Evolutionary conservation across 2,113 vertebrate species (phyloP).

Genomic region (Melanerpes aurifrons): DNA sequence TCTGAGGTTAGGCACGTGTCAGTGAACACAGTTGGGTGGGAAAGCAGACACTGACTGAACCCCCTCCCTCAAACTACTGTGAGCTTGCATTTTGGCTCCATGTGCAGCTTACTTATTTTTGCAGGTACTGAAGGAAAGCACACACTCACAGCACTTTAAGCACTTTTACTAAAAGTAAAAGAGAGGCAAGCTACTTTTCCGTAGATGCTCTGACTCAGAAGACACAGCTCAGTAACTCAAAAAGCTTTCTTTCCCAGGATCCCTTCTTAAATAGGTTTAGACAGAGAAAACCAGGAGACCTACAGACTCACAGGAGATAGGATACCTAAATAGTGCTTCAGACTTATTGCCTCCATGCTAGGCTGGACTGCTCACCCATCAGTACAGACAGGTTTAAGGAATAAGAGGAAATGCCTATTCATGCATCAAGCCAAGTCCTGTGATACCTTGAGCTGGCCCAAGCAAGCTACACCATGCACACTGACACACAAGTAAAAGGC

Average conservation of each 20-base stretch:
- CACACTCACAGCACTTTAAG: rapidly evolving
- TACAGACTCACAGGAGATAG: neutral
- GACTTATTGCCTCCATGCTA: neutral
- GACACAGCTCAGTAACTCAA: neutral
- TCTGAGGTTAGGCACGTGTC: neutral
- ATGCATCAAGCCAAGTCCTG: neutral
- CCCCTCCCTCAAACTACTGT: neutral
- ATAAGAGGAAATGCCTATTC: neutral
- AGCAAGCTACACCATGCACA: neutral
- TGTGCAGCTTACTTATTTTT: neutral
- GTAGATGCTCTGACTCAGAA: neutral
- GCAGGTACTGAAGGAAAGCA: neutral
- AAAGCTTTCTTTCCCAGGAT: neutral
- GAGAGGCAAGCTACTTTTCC: neutral
- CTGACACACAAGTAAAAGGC: neutral
- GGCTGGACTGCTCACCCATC: neutral
- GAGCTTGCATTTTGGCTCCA: neutral
- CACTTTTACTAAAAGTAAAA: neutral
- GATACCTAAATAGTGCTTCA: neutral
- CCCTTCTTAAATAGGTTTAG: neutral
- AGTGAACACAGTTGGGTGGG: neutral
- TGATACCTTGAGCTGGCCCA: neutral
- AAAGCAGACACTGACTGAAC: neutral
- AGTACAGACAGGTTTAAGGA: neutral
- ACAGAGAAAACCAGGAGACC: neutral